Conservation (phyloP, 2,888 invertebrate genomes). For the Limulus polyphemus region DNA sequence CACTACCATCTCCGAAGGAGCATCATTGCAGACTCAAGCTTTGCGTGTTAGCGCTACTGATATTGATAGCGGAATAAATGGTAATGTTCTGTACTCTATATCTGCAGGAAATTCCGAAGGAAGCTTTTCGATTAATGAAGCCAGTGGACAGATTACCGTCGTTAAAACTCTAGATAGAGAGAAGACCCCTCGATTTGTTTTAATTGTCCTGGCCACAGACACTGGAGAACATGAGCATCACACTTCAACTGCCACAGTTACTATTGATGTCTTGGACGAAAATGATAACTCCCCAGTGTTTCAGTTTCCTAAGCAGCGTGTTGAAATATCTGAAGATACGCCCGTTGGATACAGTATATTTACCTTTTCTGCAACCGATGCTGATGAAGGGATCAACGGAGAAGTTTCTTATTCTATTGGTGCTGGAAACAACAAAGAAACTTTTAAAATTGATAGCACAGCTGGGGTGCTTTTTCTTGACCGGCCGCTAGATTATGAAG, state of each 20-base stretch:
- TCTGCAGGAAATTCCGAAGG: constrained; percentile 63
- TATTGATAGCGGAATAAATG: constrained; percentile 75
- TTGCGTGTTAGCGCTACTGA: constrained; percentile 73
- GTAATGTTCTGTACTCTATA: constrained; percentile 73
- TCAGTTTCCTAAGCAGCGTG: constrained; percentile 39
- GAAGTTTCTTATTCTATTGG: constrained; percentile 72
- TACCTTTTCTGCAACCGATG: constrained; percentile 70
- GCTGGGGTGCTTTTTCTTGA: constrained; percentile 73
- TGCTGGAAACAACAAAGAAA: constrained; percentile 69
- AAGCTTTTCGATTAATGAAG: constrained; percentile 68
- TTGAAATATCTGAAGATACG: constrained; percentile 71
- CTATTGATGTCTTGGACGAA: constrained; percentile 77
- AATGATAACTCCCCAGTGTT: constrained; percentile 77
- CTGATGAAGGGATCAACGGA: constrained; percentile 70
- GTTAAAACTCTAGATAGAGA: constrained; percentile 71
- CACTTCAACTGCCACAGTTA: constrained; percentile 59
- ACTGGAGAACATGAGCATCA: constrained; percentile 48
- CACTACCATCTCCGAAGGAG: constrained; percentile 77
- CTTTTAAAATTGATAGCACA: constrained; percentile 72
- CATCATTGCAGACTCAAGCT: constrained; percentile 64
- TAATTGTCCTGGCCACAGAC: constrained; percentile 74
- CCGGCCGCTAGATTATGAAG: constrained; percentile 81
- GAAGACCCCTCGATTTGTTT: constrained; percentile 55
- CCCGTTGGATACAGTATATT: constrained; percentile 67
- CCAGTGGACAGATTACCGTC: constrained; percentile 72